A percentile compares a stretch with the other conserved stretches of the same genome.
phyloP scores from a whole-genome alignment of 2,797 vertebrate genomes.

The Myotis myotis region DNA sequence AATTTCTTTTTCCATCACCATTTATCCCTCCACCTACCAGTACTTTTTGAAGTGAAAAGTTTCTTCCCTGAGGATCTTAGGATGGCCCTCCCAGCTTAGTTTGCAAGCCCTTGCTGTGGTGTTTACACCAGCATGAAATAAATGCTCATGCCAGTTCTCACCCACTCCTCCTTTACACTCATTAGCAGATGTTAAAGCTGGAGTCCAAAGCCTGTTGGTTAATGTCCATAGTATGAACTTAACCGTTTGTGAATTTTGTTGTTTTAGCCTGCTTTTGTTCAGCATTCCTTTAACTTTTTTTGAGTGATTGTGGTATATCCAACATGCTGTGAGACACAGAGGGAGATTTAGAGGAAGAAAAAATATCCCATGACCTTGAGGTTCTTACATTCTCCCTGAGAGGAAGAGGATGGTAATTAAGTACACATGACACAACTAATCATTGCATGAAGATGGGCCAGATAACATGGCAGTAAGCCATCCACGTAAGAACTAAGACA shows the following conservation, averaged over 20 bases:
- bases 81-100: not conserved
- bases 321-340: not conserved
- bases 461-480: not conserved
- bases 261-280: constrained; percentile 20
- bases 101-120: not conserved
- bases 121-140: not conserved
- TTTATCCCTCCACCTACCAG: not conserved
- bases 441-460: not conserved
- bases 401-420: not conserved
- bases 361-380: not conserved
- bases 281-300: constrained; percentile 24
- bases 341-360: not conserved
- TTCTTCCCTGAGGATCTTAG: not conserved
- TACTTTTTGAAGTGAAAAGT: not conserved
- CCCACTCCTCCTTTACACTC: not conserved
- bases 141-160: not conserved
- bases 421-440: not conserved
- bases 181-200: not conserved
- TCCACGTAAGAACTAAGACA: not conserved
- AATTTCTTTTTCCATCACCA: not conserved
- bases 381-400: not conserved
- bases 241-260: not conserved
- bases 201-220: not conserved
- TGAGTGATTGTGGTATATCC: not conserved
- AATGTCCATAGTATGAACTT: not conserved